Base-by-base conservation (phyloP, 92 coral and sea anemone genomes). In the Parazoanthus swiftii region DNA sequence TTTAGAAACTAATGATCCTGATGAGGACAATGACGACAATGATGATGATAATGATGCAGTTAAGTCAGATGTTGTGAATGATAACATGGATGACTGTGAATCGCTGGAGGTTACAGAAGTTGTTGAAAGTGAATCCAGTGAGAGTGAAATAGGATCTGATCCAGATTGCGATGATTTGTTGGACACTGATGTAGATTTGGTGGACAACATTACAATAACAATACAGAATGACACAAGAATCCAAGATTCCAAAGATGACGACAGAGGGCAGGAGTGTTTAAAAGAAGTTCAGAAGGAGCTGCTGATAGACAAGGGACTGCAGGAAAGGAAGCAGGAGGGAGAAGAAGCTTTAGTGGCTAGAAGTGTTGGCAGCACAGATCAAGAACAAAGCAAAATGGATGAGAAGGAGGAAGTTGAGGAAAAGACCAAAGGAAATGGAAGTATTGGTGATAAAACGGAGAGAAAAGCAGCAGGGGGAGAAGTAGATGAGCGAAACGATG, bases 141-240 rank as follows among this genome's bases (percentile, higher is more conserved):
- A 74, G 18, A 74, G 48, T 44, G 58, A 26, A 8, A 67, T 51
- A 39, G 85, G 74, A 80, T 38, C 35, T 46, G 59, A 48, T 15
- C 38, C 51, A 33, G 80, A 86, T 73, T 20, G 76, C 63, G 63
- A 36, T 63, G 87, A 91, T 46, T 58, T 74, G 74, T 71, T 20
- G 21, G 89, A 89, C 50, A 75, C 81, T 80, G 88, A 77, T 63
- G 63, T 85, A 76, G 88, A 80, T 66, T 66, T 91, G 2, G 63
- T 89, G 9, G 90, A 91, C 70, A 90, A 91, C 84, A 91, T 91
- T 58, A 89, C 89, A 16, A 85, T 91, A 50, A 91, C 93, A 33
- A 89, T 91, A 51, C 87, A 85, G 1, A 91, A 91, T 48, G 93
- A 91, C 43, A 71, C 88, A 25, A 66, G 63, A 11, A n/a, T 38